Base-by-base conservation (phyloP, 2,113 vertebrate genomes). In the Hippolais icterina region DNA sequence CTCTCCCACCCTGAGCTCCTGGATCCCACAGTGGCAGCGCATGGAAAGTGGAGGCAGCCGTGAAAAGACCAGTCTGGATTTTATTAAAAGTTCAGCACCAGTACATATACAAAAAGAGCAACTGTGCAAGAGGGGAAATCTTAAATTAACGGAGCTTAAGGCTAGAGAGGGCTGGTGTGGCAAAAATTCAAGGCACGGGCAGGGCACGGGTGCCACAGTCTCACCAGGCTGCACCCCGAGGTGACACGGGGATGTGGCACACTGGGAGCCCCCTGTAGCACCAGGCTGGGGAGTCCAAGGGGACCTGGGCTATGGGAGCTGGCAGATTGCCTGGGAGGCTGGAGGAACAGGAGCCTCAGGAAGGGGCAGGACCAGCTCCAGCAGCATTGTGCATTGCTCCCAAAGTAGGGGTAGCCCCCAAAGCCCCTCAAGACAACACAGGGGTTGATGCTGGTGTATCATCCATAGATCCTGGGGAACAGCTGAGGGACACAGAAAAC, bases 61-160 rank as follows among this genome's bases (percentile, higher is more conserved):
- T 17, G 47, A 79, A 91, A 95, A 93, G 50, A 83, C 80, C 7
- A 11, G 41, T 70, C 79, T 2, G 3, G 64, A 29, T 93, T 97
- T 97, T 97, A 97, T 92, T 95, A 69, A 70, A 94, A 95, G 70
- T 93, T 94, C 77, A 92, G 75, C 85, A 96, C 82, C 89, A 80
- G 87, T 68, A 91, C 83, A 87, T 76, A 82, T 10, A 68, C 19
- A 54, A 85, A 68, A 83, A 88, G 54, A 77, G 69, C 65, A 5
- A 91, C 61, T 33, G 75, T 76, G 57, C 50, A 83, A 90, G 76
- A 71, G 5, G 3, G 90, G 69, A 75, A 89, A 75, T 85, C 77
- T 97, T 97, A 97, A 97, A 97, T 97, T 96, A 97, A 95, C 0
- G 29, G 91, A 95, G 63, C 93, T 86, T 42, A 71, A 87, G 75